A percentile compares a stretch with the other conserved stretches of the same genome.
These are phyloP conservation scores for Chouioia cunea DNA, from an alignment of 2,888 invertebrate species.

Conservation along the genomic window DNA sequence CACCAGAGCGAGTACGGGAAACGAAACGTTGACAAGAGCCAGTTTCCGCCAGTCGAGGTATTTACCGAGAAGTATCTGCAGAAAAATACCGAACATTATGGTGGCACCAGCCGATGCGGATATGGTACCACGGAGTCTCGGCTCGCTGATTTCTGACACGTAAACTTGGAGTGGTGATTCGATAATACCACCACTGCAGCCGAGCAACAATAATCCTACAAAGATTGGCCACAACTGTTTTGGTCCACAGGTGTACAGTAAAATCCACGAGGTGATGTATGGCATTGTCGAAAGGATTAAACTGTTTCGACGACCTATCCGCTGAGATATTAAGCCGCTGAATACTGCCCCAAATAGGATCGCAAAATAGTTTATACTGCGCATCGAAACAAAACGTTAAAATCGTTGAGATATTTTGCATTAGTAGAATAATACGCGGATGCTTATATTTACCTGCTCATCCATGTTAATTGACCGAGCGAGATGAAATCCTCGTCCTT, in stretches of 20 bases:
- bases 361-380: background rate
- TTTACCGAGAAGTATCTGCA: background rate
- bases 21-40: background rate
- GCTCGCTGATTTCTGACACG: background rate
- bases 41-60: background rate
- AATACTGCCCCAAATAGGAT: background rate
- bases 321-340: slow-evolving; percentile 1
- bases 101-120: background rate
- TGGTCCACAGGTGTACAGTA: background rate
- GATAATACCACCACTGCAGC: slow-evolving; percentile 6
- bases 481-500: background rate
- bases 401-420: background rate
- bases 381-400: background rate
- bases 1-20: background rate
- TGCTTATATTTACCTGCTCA: background rate
- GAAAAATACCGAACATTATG: slow-evolving; percentile 1
- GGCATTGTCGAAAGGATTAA: slow-evolving; percentile 1
- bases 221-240: background rate
- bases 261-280: slow-evolving; percentile 2
- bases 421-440: background rate
- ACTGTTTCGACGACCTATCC: background rate
- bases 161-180: slow-evolving; percentile 5
- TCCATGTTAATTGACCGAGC: background rate
- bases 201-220: background rate
- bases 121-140: background rate